These are phyloP conservation scores for Aptenodytes forsteri DNA, from an alignment of 2,113 vertebrate species.

Conservation along the genomic window DNA sequence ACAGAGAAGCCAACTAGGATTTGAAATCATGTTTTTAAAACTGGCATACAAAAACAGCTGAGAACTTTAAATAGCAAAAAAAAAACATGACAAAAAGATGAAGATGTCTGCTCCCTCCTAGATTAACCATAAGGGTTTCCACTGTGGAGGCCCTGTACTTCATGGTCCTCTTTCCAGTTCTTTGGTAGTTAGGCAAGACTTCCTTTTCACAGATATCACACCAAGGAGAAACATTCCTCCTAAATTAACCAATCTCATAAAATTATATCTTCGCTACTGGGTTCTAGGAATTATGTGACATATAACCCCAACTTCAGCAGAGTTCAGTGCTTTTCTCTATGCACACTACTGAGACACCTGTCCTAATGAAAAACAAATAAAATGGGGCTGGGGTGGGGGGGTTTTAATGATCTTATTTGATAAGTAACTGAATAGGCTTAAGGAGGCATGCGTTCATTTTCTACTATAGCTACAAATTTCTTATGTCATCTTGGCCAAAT, in stretches of 20 bases:
- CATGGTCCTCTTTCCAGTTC: background rate
- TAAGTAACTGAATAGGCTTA: background rate
- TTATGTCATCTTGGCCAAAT: background rate
- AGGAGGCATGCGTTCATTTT: background rate
- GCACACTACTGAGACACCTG: background rate
- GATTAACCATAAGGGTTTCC: background rate
- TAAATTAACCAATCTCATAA: background rate
- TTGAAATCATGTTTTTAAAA: background rate
- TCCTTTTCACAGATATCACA: background rate
- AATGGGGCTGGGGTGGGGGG: rapidly evolving
- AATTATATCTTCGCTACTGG: background rate
- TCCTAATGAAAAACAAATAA: background rate
- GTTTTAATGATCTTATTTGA: background rate
- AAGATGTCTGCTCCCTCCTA: background rate
- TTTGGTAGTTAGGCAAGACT: background rate
- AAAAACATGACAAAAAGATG: background rate
- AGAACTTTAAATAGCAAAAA: background rate
- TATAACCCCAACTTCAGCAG: background rate
- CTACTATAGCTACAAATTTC: background rate
- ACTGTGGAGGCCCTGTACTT: background rate
- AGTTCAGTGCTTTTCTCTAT: background rate
- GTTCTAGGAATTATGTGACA: background rate
- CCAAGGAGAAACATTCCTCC: background rate
- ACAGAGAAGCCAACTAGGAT: background rate
- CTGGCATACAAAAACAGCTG: background rate